A percentile compares a stretch with the other conserved stretches of the same genome.
Evolutionary conservation across 2,113 vertebrate species (phyloP).

Genomic region (Nettapus auritus): DNA sequence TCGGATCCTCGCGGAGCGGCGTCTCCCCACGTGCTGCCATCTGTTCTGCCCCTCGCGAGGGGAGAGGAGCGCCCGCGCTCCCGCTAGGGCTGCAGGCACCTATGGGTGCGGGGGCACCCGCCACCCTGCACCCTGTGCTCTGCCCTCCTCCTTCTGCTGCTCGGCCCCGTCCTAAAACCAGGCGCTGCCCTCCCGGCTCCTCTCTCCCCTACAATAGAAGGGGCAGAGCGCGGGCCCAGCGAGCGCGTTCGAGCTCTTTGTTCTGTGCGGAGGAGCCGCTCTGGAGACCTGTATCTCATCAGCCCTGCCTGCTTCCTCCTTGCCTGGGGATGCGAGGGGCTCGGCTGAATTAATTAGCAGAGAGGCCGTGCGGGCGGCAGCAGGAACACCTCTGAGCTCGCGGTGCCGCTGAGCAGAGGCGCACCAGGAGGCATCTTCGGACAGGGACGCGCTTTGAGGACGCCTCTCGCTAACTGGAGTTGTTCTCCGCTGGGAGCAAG

Average conservation of each 20-base stretch:
- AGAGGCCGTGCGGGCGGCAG: neutral
- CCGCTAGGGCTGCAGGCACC: neutral
- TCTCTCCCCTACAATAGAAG: neutral
- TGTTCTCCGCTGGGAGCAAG: neutral
- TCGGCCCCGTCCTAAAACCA: neutral
- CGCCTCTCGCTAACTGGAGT: neutral
- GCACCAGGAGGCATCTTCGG: neutral
- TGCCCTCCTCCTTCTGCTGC: neutral
- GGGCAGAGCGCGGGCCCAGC: neutral
- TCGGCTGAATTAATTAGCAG: conserved; percentile 27
- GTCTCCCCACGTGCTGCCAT: neutral
- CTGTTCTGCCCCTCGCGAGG: conserved; percentile 12
- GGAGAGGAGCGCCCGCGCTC: neutral
- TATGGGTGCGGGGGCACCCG: rapidly evolving
- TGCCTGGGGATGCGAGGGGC: neutral
- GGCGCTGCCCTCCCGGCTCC: rapidly evolving
- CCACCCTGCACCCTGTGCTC: rapidly evolving
- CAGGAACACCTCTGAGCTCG: neutral
- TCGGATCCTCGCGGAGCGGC: neutral
- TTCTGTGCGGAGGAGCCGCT: neutral
- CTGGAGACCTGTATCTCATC: conserved; percentile 14
- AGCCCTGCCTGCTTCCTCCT: conserved; percentile 26
- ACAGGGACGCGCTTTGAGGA: rapidly evolving
- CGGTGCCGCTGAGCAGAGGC: neutral
- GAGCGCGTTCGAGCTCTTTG: conserved; percentile 22